phyloP scores from a whole-genome alignment of 2,113 vertebrate species.

The Lasiurus cinereus region DNA sequence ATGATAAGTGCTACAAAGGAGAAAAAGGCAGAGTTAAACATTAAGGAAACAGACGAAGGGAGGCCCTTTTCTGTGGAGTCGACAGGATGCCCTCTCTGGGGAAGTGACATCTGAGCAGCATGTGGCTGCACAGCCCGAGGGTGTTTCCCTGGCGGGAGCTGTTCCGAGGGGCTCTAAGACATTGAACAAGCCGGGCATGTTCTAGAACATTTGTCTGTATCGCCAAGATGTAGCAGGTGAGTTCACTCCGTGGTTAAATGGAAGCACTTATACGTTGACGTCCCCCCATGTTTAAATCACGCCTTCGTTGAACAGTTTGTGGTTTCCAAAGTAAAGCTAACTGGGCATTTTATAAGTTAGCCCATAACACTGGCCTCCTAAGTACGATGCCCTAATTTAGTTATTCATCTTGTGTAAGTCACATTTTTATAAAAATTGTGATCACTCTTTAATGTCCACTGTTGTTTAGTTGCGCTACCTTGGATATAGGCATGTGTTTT shows the following conservation, averaged over 20 bases:
- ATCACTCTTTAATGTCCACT: slow-evolving; percentile 3
- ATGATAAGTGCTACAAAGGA: neutral
- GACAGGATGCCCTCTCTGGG: neutral
- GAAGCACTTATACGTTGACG: neutral
- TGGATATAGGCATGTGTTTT: neutral
- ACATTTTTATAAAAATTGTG: neutral
- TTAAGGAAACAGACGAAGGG: neutral
- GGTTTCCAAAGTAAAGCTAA: slow-evolving; percentile 38
- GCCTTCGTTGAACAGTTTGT: slow-evolving; percentile 7
- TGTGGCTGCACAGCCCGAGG: neutral
- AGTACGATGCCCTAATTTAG: neutral
- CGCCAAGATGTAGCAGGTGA: neutral
- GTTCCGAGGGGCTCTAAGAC: neutral
- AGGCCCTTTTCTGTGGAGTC: neutral
- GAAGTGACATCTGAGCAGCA: neutral
- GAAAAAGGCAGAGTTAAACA: neutral
- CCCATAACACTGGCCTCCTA: neutral
- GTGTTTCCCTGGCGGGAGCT: neutral
- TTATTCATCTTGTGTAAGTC: slow-evolving; percentile 4
- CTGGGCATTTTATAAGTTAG: neutral
- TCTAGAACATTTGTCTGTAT: neutral
- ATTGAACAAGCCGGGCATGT: neutral
- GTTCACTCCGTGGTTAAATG: neutral
- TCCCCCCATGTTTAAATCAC: neutral
- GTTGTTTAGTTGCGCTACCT: neutral